phyloP scores from a whole-genome alignment of 1,140 invertebrate species.

The Camponotus pennsylvanicus region DNA sequence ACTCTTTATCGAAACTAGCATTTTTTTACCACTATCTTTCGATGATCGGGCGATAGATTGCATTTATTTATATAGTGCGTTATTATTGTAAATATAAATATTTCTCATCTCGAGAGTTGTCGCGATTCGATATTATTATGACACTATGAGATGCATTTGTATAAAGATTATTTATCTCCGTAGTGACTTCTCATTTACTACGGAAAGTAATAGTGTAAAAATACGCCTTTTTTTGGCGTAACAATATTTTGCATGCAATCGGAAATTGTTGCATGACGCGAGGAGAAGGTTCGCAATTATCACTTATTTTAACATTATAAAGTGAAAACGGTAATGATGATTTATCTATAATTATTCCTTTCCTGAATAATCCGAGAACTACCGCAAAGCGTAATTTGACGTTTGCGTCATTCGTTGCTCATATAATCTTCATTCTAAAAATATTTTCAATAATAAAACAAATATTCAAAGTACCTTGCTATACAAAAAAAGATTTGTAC shows the following conservation, averaged over 20 bases:
- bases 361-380: background rate
- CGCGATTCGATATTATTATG: slow-evolving; percentile 16
- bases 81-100: slow-evolving; percentile 43
- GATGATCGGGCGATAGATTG: slow-evolving; percentile 24
- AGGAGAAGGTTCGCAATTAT: slow-evolving; percentile 22
- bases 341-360: slow-evolving; percentile 18
- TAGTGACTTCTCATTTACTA: background rate
- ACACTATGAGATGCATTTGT: slow-evolving; percentile 19
- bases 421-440: slow-evolving; percentile 26
- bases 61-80: slow-evolving; percentile 51
- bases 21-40: slow-evolving; percentile 30
- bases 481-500: slow-evolving; percentile 8
- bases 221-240: background rate
- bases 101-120: background rate
- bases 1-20: background rate
- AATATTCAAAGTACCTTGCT: background rate
- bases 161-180: slow-evolving; percentile 4
- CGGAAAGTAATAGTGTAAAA: background rate
- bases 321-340: slow-evolving; percentile 35
- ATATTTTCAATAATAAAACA: slow-evolving; percentile 1
- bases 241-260: background rate
- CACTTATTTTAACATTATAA: slow-evolving; percentile 22
- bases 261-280: background rate
- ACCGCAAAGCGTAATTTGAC: slow-evolving; percentile 8
- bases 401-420: slow-evolving; percentile 18